Evolutionary conservation across 1,140 invertebrate species (phyloP).

Genomic region (Pachypsylla venusta): DNA sequence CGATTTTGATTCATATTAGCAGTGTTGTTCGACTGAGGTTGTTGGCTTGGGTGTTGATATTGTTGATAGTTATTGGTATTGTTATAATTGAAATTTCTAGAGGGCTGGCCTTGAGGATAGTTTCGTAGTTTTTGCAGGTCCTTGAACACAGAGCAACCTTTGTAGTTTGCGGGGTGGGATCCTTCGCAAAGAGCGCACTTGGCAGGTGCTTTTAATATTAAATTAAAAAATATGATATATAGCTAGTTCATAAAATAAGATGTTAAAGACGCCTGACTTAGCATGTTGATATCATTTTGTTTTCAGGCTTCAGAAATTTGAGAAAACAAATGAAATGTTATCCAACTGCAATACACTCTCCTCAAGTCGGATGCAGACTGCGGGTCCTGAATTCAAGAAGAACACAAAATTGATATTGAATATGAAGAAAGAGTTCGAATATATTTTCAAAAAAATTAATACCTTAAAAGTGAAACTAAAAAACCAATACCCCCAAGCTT

Average conservation of each 20-base stretch:
- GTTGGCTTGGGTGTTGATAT: not conserved
- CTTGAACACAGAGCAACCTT: conserved; percentile 26
- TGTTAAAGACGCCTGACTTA: too few relatives aligned
- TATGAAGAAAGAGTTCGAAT: conserved; percentile 46
- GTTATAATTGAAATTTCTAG: too few relatives aligned
- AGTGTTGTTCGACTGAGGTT: not conserved
- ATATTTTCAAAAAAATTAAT: conserved; percentile 41
- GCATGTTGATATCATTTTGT: too few relatives aligned
- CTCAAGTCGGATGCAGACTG: conserved; percentile 57
- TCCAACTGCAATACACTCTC: conserved; percentile 86
- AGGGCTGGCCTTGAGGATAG: too few relatives aligned
- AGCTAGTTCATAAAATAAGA: too few relatives aligned
- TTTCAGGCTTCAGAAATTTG: conserved; percentile 80
- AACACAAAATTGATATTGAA: conserved; percentile 60
- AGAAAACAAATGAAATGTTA: conserved; percentile 95
- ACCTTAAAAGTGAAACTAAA: conserved; percentile 65
- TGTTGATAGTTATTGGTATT: not conserved
- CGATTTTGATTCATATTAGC: not conserved
- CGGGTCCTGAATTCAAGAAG: conserved; percentile 72
- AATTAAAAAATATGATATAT: too few relatives aligned
- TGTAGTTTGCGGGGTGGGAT: conserved; percentile 30
- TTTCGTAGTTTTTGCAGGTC: conserved; percentile 18
- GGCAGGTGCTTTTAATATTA: conserved; percentile 1
- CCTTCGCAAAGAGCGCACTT: conserved; percentile 20
- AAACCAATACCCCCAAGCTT: conserved; percentile 75